phyloP scores from a whole-genome alignment of 2,113 vertebrate genomes.

The Sylvilagus bachmani region DNA sequence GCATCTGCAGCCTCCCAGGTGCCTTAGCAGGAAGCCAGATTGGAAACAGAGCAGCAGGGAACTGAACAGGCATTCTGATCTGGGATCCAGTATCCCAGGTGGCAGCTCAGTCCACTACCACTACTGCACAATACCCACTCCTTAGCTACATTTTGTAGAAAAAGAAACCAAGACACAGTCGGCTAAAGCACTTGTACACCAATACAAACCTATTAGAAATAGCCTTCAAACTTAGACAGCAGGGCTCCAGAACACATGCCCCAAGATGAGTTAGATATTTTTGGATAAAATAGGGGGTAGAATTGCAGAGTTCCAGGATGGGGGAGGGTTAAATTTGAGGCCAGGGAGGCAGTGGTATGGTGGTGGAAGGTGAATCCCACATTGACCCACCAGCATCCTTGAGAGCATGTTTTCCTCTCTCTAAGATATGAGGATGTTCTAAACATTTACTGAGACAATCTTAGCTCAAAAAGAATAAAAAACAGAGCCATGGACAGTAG shows the following conservation, averaged over 20 bases:
- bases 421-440: neutral
- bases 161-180: neutral
- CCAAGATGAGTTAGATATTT: neutral
- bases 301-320: neutral
- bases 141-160: slow-evolving; percentile 18
- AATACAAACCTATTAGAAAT: neutral
- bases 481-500: neutral
- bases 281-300: neutral
- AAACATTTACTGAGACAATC: slow-evolving; percentile 24
- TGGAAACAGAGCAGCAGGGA: too few relatives aligned
- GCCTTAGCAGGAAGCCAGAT: too few relatives aligned
- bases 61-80: too few relatives aligned
- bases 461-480: slow-evolving; percentile 24
- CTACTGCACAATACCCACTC: too few relatives aligned
- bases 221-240: neutral
- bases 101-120: too few relatives aligned
- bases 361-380: neutral
- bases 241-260: neutral
- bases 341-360: neutral
- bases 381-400: neutral
- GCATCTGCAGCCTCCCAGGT: too few relatives aligned
- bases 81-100: too few relatives aligned
- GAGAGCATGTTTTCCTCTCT: neutral
- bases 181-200: neutral
- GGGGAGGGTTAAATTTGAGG: neutral